A percentile compares a stretch with the other conserved stretches of the same genome.
Conservation (phyloP, 2,113 vertebrate genomes). For the Myocastor coypus region DNA sequence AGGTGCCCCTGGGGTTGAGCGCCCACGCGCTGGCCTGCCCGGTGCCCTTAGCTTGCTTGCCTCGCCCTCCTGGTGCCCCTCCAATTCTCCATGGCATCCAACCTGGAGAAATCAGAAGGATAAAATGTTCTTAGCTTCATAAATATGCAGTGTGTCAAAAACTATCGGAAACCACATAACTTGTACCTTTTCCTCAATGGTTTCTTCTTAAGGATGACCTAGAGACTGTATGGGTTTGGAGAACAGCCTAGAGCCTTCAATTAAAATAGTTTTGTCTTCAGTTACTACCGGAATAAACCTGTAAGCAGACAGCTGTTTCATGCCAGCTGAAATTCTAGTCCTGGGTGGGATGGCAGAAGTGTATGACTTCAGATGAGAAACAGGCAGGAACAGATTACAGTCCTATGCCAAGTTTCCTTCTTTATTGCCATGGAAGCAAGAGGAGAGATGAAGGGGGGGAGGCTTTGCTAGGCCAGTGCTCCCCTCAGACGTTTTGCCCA, state of each 20-base stretch:
- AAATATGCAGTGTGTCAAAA: not conserved
- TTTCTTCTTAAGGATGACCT: conserved; percentile 63
- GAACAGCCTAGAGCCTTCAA: conserved; percentile 48
- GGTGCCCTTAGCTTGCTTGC: not conserved
- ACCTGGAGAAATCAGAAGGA: not conserved
- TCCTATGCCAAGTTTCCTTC: conserved; percentile 73
- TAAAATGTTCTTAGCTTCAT: not conserved
- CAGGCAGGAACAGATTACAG: conserved; percentile 68
- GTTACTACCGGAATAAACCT: conserved; percentile 77
- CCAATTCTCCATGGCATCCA: not conserved
- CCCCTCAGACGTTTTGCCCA: conserved; percentile 16
- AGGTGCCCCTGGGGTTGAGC: no score
- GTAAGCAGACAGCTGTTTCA: conserved; percentile 69
- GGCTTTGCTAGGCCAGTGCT: not conserved
- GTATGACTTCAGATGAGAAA: conserved; percentile 71
- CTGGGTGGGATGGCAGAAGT: conserved; percentile 78
- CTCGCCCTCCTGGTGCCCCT: not conserved
- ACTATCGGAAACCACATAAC: not conserved
- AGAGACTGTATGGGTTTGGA: conserved; percentile 62
- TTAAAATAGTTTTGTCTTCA: conserved; percentile 73
- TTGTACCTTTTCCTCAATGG: conserved; percentile 49
- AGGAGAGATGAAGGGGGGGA: conserved; percentile 59
- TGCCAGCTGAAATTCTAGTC: conserved; percentile 73
- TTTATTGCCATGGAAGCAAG: conserved; percentile 73
- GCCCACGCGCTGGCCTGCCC: accelerated